phyloP scores from a whole-genome alignment of 2,888 invertebrate genomes.

The Bimastos eiseni region DNA sequence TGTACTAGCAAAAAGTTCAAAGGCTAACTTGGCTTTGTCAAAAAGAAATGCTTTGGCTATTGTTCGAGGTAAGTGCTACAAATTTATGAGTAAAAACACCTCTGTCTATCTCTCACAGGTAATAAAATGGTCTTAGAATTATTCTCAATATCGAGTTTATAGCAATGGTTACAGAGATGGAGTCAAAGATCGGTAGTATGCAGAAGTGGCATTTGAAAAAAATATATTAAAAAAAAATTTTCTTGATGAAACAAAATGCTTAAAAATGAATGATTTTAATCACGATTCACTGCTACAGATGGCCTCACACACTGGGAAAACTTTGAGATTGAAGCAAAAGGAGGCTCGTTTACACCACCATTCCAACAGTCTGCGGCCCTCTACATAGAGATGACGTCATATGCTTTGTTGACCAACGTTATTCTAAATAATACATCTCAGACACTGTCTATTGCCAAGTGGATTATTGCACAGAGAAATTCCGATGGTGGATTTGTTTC shows the following conservation, averaged over 20 bases:
- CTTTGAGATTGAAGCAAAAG: background rate
- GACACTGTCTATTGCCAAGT: conserved; percentile 54
- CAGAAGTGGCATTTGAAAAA: no score
- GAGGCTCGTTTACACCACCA: background rate
- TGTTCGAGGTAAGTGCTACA: conserved; percentile 14
- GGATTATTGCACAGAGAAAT: conserved; percentile 57
- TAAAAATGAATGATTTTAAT: background rate
- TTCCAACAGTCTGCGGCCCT: background rate
- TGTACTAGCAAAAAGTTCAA: background rate
- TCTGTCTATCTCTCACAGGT: background rate
- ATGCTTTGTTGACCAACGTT: conserved; percentile 26
- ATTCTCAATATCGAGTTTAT: background rate
- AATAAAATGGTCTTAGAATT: background rate
- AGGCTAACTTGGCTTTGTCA: conserved; percentile 16
- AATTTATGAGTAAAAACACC: background rate
- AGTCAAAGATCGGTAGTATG: background rate
- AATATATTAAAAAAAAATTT: no score
- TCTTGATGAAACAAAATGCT: background rate
- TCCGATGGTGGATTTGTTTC: conserved; percentile 60
- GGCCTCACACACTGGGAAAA: conserved; percentile 27
- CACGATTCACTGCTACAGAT: background rate
- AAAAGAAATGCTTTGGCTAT: conserved; percentile 3
- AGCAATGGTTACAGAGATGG: background rate
- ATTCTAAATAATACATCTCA: background rate
- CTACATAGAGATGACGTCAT: conserved; percentile 32